phyloP scores from a whole-genome alignment of 1,140 invertebrate species.

The Catajapyx aquilonaris region DNA sequence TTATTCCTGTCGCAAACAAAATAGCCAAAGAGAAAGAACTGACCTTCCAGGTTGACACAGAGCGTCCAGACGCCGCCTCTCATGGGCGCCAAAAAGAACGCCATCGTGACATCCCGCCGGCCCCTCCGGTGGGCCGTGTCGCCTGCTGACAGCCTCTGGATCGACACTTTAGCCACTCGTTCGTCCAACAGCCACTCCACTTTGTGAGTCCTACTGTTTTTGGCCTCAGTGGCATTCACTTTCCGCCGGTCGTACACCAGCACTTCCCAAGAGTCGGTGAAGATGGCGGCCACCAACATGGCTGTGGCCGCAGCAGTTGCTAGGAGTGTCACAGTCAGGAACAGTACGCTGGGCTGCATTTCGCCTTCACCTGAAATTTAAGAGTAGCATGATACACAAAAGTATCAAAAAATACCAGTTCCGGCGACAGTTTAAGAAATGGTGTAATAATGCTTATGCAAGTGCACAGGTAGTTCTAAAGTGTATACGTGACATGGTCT shows the following conservation, averaged over 20 bases:
- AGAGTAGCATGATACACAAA: no score
- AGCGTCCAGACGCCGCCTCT: conserved; percentile 70
- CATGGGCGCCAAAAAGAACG: conserved; percentile 53
- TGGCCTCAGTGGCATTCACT: conserved; percentile 16
- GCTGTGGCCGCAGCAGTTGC: conserved; percentile 41
- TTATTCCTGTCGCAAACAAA: no score
- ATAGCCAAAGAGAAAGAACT: neutral
- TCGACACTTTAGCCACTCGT: conserved; percentile 30
- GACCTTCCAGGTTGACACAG: conserved; percentile 21
- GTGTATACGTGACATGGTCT: no score
- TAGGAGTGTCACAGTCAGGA: conserved; percentile 22
- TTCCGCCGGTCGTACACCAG: conserved; percentile 41
- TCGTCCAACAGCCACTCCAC: conserved; percentile 41
- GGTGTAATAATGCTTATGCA: no score
- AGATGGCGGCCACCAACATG: conserved; percentile 54
- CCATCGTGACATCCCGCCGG: conserved; percentile 5
- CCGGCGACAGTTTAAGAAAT: no score
- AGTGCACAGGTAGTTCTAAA: no score
- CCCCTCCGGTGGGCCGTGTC: no score
- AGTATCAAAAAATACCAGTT: no score
- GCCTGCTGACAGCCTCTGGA: conserved; percentile 7
- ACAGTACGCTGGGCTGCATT: conserved; percentile 12
- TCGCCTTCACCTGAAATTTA: neutral
- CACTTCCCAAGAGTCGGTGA: conserved; percentile 71
- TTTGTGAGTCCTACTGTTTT: conserved; percentile 14